These are phyloP conservation scores for Timandra comae DNA, from an alignment of 2,888 invertebrate species.

Conservation along the genomic window DNA sequence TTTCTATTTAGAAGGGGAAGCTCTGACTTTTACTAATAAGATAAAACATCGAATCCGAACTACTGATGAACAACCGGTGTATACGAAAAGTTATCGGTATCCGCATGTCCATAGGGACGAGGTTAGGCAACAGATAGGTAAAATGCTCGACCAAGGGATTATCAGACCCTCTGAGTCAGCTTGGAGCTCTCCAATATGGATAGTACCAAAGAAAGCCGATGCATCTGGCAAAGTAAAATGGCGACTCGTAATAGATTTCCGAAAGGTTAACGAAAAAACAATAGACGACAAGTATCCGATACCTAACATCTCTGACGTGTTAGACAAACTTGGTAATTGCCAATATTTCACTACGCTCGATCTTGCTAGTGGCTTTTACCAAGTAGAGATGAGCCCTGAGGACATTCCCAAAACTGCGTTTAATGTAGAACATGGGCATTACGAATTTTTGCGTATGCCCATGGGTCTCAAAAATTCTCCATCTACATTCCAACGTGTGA, in stretches of 20 bases:
- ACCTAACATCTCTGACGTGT: neutral
- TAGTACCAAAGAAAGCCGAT: conserved; percentile 5
- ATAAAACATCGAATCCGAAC: conserved; percentile 10
- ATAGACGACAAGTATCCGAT: neutral
- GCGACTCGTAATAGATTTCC: conserved; percentile 1
- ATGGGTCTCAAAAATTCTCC: too few relatives aligned
- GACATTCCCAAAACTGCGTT: conserved; percentile 5
- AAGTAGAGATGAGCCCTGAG: too few relatives aligned
- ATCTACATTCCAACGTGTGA: conserved; percentile 3
- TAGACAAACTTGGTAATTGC: too few relatives aligned
- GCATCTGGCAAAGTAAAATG: neutral
- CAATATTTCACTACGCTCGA: too few relatives aligned
- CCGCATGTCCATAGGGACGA: conserved; percentile 11
- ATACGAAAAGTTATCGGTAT: conserved; percentile 12
- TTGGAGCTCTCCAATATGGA: conserved; percentile 29
- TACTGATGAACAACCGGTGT: conserved; percentile 7
- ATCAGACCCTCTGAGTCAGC: conserved; percentile 1
- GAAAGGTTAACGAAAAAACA: neutral
- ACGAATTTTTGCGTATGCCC: too few relatives aligned
- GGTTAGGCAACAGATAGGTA: conserved; percentile 8
- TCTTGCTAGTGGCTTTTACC: too few relatives aligned
- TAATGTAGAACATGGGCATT: conserved; percentile 6
- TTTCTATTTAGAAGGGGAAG: conserved; percentile 17
- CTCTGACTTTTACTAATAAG: conserved; percentile 22
- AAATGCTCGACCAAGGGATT: conserved; percentile 9